Base-by-base conservation (phyloP, 2,888 invertebrate genomes). In the Drosophila colorata region DNA sequence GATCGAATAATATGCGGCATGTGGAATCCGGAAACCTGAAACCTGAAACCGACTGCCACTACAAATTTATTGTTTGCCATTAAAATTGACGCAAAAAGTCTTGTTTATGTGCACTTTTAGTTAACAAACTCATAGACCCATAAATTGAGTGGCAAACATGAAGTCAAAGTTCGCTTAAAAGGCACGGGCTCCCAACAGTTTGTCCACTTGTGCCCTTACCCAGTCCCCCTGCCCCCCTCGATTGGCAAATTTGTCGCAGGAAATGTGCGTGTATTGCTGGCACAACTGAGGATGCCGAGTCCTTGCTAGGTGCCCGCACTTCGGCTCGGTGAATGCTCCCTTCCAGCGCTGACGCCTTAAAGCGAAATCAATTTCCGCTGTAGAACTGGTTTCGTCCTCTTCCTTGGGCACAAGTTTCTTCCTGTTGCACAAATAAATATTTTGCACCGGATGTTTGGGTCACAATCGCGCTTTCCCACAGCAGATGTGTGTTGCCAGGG, bases 401-500 rank as follows among this genome's bases (percentile, higher is more conserved):
- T 55, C 53, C 61, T 70, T 66, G 65, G 68, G 69, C 57, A 18
- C 61, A 85, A 87, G 58, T 87, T 85, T 87, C 84, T 78, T 84
- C 88, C 84, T 88, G 87, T 88, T 86, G 80, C 73, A 80, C 84
- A 84, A 86, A 84, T 86, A 84, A 86, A 84, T 88, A 80, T 86
- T 88, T 86, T 80, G 60, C 67, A 75, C 84, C 88, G 84, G 84
- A 84, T 88, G 84, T 70, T 80, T 67, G 87, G 88, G 80, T 81
- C 87, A 80, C 84, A 88, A 75, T 86, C 80, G 82, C 75, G 65
- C 28, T 63, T 51, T 52, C n/a, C 25, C 28, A 37, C 38, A 37
- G 20, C 43, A 56, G 51, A 44, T 64, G 52, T 49, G 43, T 40
- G n/a, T 14, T 23, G 25, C 31, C 13, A 38, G 37, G 11, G 9